These are phyloP conservation scores for Agrotis puta DNA, from an alignment of 2,888 invertebrate genomes.

Conservation along the genomic window DNA sequence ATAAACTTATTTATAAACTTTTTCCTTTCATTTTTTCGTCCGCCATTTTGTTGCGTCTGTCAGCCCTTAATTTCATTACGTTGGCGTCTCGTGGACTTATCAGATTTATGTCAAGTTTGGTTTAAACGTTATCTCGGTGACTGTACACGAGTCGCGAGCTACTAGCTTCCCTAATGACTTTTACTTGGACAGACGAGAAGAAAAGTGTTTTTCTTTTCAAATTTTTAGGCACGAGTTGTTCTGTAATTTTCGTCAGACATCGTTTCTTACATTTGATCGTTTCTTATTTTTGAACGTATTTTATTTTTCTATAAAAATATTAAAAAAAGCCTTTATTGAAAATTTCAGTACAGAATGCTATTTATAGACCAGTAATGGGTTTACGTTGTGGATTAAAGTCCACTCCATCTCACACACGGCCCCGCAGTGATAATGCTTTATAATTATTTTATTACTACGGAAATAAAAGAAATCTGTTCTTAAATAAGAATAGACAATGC, in stretches of 20 bases:
- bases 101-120: conserved; percentile 66
- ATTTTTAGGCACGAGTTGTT: background rate
- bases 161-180: conserved; percentile 23
- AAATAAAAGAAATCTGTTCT: too few species aligned
- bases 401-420: too few species aligned
- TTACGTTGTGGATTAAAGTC: too few species aligned
- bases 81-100: conserved; percentile 54
- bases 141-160: conserved; percentile 25
- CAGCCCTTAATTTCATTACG: conserved; percentile 49
- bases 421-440: too few species aligned
- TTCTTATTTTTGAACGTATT: too few species aligned
- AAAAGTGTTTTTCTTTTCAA: conserved; percentile 19
- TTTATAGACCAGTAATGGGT: too few species aligned
- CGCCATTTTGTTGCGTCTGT: conserved; percentile 41
- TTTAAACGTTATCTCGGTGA: conserved; percentile 52
- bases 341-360: too few species aligned
- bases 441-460: too few species aligned
- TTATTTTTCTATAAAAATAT: too few species aligned
- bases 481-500: too few species aligned
- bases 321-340: too few species aligned
- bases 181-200: background rate
- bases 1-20: conserved; percentile 51
- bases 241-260: background rate
- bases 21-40: conserved; percentile 27
- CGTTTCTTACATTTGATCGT: background rate